These are phyloP conservation scores for Ametastegia equiseti DNA, from an alignment of 2,888 invertebrate species.

Conservation along the genomic window DNA sequence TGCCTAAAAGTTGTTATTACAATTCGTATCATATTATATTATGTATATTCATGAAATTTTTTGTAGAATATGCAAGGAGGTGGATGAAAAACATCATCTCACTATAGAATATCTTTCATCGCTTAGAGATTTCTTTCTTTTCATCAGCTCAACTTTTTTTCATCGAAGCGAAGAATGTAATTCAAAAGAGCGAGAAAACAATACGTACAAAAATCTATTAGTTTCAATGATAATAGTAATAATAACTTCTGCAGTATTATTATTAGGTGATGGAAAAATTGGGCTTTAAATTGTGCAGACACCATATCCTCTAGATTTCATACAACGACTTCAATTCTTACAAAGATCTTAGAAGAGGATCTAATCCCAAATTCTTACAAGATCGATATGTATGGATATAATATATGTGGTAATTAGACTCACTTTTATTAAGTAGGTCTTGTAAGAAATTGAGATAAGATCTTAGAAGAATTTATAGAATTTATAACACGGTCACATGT, in stretches of 20 bases:
- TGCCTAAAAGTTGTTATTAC: not conserved
- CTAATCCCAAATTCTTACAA: not conserved
- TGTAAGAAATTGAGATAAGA: conserved; percentile 1
- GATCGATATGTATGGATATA: conserved; percentile 5
- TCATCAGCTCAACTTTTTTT: not conserved
- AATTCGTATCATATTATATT: not conserved
- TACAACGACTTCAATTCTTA: too few relatives aligned
- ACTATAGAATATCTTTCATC: not conserved
- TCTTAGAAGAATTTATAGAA: not conserved
- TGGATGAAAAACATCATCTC: not conserved
- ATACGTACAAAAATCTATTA: not conserved
- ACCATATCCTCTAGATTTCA: conserved; percentile 20
- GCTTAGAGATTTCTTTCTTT: not conserved
- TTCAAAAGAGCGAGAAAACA: not conserved
- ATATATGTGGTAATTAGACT: not conserved
- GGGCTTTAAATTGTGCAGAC: conserved; percentile 32
- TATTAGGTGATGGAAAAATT: conserved; percentile 2
- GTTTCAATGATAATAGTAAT: too few relatives aligned
- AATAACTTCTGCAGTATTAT: not conserved
- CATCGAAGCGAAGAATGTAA: not conserved
- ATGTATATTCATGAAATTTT: not conserved
- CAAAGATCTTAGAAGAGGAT: not conserved
- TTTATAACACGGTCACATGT: not conserved
- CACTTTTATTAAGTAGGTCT: not conserved
- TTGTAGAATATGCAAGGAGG: not conserved